Percentiles rank a stretch among this genome's conserved stretches.
Conservation (phyloP, 2,797 vertebrate genomes). For the Potorous gilbertii region DNA sequence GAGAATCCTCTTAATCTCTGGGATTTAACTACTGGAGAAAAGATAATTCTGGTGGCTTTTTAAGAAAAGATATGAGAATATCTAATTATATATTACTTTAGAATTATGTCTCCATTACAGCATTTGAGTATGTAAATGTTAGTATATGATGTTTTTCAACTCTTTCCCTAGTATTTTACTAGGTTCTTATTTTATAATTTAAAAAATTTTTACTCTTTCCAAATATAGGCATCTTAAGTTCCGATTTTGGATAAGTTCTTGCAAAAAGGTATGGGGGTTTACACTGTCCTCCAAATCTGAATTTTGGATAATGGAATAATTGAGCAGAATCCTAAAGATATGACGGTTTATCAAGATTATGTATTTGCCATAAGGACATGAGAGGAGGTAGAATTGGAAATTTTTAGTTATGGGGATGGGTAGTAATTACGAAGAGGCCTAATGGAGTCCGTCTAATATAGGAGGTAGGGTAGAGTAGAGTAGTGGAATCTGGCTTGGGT, state of each 20-base stretch:
- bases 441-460: not conserved
- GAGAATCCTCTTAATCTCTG: not conserved
- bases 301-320: not conserved
- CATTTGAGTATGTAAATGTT: not conserved
- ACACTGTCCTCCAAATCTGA: not conserved
- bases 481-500: not conserved
- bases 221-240: not conserved
- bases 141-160: not conserved
- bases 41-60: not conserved
- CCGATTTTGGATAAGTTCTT: not conserved
- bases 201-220: not conserved
- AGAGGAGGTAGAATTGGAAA: not conserved
- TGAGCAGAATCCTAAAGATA: too few species aligned
- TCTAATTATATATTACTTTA: not conserved
- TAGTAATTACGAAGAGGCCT: not conserved
- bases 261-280: not conserved
- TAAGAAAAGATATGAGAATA: not conserved
- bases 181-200: not conserved
- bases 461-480: not conserved
- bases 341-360: not conserved
- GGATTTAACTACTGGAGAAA: not conserved
- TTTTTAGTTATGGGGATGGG: not conserved
- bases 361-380: not conserved
- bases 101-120: not conserved
- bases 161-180: not conserved